phyloP scores from a whole-genome alignment of 1,140 invertebrate species.

The Tetranychus cinnabarinus region DNA sequence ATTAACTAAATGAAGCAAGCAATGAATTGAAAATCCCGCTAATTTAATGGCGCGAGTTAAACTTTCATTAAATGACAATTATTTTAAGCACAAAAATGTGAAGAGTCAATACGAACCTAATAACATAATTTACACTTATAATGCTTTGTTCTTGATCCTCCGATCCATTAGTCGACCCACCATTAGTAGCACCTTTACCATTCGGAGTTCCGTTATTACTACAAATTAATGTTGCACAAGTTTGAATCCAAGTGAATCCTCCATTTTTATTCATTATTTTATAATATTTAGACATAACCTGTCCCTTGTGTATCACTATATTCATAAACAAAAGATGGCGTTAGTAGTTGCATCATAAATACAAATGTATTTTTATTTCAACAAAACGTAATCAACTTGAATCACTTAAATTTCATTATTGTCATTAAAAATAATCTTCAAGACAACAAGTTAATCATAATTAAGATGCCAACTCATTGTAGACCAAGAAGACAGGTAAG shows the following conservation, averaged over 20 bases:
- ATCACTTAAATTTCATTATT: not conserved
- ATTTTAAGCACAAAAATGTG: not conserved
- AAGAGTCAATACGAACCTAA: slow-evolving; percentile 34
- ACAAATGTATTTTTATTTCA: not conserved
- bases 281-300: slow-evolving; percentile 85
- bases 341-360: not conserved
- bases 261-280: slow-evolving; percentile 83
- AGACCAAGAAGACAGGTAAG: no score
- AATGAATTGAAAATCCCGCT: not conserved
- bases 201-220: not conserved
- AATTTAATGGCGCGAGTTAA: no score
- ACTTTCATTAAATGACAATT: not conserved
- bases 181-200: not conserved
- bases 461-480: no score
- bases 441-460: no score
- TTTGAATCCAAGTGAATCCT: slow-evolving; percentile 86
- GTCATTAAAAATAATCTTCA: no score
- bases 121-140: slow-evolving; percentile 83
- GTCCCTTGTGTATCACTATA: slow-evolving; percentile 80
- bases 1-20: not conserved
- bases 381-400: not conserved
- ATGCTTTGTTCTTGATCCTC: slow-evolving; percentile 61
- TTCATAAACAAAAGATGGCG: slow-evolving; percentile 12
- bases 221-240: slow-evolving; percentile 77
- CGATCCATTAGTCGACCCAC: not conserved